A percentile compares a stretch with the other conserved stretches of the same genome.
Conservation (phyloP, 2,888 invertebrate genomes). For the Lepidonotus clava region DNA sequence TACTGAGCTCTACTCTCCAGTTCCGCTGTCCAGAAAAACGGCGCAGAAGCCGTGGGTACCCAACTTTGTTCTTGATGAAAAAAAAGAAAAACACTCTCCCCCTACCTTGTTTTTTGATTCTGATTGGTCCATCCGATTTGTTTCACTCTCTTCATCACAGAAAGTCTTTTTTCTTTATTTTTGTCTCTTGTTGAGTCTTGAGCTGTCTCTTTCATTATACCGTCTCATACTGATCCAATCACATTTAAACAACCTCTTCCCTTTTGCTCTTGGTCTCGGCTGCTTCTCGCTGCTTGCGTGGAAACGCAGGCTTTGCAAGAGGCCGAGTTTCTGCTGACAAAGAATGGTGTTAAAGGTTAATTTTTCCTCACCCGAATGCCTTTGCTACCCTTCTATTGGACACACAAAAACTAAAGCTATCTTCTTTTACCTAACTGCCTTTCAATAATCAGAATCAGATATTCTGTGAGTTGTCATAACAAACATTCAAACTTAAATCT, state of each 20-base stretch:
- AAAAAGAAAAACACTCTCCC: not conserved
- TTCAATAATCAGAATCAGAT: too few relatives aligned
- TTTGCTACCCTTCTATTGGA: conserved; percentile 6
- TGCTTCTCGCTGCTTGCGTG: not conserved
- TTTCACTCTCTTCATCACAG: conserved; percentile 26
- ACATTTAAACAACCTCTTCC: conserved; percentile 19
- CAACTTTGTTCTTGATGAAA: not conserved
- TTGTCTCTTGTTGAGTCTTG: conserved; percentile 40
- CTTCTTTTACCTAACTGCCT: too few relatives aligned
- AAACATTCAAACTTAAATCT: too few relatives aligned
- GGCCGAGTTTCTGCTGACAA: conserved; percentile 26
- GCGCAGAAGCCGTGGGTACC: conserved; percentile 31
- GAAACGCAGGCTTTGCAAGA: conserved; percentile 15
- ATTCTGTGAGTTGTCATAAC: too few relatives aligned
- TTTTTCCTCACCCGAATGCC: conserved; percentile 34
- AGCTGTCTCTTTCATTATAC: conserved; percentile 39
- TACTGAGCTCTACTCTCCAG: not conserved
- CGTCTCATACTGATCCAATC: conserved; percentile 42
- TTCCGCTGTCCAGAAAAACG: not conserved
- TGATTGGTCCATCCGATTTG: conserved; percentile 48
- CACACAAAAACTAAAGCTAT: not conserved
- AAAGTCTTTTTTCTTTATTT: conserved; percentile 26
- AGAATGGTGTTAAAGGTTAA: not conserved
- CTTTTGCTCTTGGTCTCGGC: conserved; percentile 25
- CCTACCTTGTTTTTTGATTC: not conserved